These are phyloP conservation scores for Mimas tiliae DNA, from an alignment of 2,888 invertebrate genomes.

Conservation along the genomic window DNA sequence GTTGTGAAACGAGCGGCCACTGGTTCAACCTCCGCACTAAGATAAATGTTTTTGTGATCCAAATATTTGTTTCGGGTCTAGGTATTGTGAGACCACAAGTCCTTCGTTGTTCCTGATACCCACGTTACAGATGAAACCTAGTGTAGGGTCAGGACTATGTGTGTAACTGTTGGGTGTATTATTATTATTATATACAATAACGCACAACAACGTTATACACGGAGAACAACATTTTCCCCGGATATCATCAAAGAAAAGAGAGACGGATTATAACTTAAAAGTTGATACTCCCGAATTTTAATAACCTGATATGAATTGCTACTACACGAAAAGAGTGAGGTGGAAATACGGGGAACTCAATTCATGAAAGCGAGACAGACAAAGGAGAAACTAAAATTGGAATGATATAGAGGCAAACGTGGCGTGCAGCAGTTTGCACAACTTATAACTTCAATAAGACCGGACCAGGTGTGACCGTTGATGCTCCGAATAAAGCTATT, in stretches of 20 bases:
- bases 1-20: too few relatives aligned
- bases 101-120: too few relatives aligned
- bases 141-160: too few relatives aligned
- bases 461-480: slow-evolving; percentile 76
- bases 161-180: too few relatives aligned
- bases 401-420: slow-evolving; percentile 56
- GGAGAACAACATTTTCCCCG: background rate
- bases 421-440: slow-evolving; percentile 70
- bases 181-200: too few relatives aligned
- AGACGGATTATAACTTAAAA: slow-evolving; percentile 33
- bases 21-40: too few relatives aligned
- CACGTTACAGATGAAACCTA: too few relatives aligned
- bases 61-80: too few relatives aligned
- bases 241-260: background rate
- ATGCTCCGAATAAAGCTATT: slow-evolving; percentile 68
- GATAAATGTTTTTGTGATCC: too few relatives aligned
- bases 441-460: slow-evolving; percentile 83
- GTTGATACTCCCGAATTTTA: slow-evolving; percentile 50
- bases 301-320: slow-evolving; percentile 52
- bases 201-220: background rate
- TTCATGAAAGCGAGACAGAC: slow-evolving; percentile 45
- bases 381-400: slow-evolving; percentile 39
- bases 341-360: background rate
- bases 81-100: too few relatives aligned
- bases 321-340: slow-evolving; percentile 20